Conservation (phyloP, 2,888 invertebrate species). For the Leptogaster cylindrica region DNA sequence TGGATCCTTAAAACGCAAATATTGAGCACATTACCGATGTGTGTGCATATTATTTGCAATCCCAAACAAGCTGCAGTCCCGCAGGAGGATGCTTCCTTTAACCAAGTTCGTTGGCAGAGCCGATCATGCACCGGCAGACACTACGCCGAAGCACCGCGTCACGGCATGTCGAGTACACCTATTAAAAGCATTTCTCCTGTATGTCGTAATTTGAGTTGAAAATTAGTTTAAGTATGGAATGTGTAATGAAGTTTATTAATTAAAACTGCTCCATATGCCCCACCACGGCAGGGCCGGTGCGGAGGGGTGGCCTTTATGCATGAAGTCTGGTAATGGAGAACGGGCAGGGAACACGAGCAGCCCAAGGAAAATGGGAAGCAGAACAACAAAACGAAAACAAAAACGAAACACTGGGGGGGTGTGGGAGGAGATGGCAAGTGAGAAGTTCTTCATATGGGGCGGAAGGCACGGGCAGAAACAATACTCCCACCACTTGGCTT, state of each 20-base stretch:
- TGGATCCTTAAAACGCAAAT: neutral
- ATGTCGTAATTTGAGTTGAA: conserved; percentile 53
- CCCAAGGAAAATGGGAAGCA: conserved; percentile 31
- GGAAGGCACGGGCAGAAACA: neutral
- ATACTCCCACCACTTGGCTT: conserved; percentile 5
- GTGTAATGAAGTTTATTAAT: conserved; percentile 53
- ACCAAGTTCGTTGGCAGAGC: conserved; percentile 7
- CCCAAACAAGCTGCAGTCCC: conserved; percentile 5
- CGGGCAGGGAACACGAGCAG: conserved; percentile 1
- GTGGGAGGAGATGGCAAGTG: neutral
- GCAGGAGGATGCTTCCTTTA: conserved; percentile 9
- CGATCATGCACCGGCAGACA: conserved; percentile 36
- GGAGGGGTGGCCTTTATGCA: neutral
- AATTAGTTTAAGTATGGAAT: conserved; percentile 53
- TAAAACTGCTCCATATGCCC: conserved; percentile 51
- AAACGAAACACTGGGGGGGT: neutral
- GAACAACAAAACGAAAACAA: neutral
- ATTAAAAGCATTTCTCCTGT: conserved; percentile 52
- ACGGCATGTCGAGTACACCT: conserved; percentile 50
- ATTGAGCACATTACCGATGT: neutral
- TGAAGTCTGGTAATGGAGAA: neutral
- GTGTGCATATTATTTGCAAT: conserved; percentile 25
- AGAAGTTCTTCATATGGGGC: conserved; percentile 20
- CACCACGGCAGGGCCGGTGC: neutral
- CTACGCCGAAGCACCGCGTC: conserved; percentile 19